Base-by-base conservation (phyloP, 2,888 invertebrate genomes). In the Pseudanteris insignis region DNA sequence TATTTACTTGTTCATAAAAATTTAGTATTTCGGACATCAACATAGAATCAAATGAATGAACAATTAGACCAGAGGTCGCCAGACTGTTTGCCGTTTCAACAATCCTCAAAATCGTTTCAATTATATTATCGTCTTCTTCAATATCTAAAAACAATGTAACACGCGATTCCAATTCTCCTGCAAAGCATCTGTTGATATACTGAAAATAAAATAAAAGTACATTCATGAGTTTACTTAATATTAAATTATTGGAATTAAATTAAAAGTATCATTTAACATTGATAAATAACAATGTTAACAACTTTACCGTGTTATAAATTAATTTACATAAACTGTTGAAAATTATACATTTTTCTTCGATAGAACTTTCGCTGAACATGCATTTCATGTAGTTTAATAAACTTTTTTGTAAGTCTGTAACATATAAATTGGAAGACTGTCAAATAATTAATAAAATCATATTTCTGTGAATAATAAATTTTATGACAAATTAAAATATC, bases 1-100 rank as follows among this genome's bases (percentile, higher is more conserved):
- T n/a, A 26, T n/a, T 26, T 66, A 74, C 75, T 46, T 70, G 50
- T 48, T 79, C 77, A 41, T 79, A 79, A 55, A 76, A 78, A 21
- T 65, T 61, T 3, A 80, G 55, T 66, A 2, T 32, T 61, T 43
- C 30, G 0, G 30, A 44, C 7, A 55, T 7, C 2, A 55, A 15
- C 9, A 15, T 55, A 55, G 25, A 2, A 29, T 48, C 21, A 28
- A 57, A 48, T 2, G 50, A 41, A 32, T 79, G 75, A 24, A 68
- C 64, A 14, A 71, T 70, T 28, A 79, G 63, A 12, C 77, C 78
- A 15, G 66, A 61, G 1, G 65, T 44, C 2, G 76, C 70, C 8
- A 80, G 67, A 37, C 73, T 53, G 24, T 69, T 63, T 0, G 60
- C 50, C 2, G 68, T 43, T 18, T 57, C 54, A 13, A 61, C 64